Evolutionary conservation across 2,888 invertebrate species (phyloP), one percentile per base, ranked within the genome.

Genomic region (Pseudoips prasinana): DNA sequence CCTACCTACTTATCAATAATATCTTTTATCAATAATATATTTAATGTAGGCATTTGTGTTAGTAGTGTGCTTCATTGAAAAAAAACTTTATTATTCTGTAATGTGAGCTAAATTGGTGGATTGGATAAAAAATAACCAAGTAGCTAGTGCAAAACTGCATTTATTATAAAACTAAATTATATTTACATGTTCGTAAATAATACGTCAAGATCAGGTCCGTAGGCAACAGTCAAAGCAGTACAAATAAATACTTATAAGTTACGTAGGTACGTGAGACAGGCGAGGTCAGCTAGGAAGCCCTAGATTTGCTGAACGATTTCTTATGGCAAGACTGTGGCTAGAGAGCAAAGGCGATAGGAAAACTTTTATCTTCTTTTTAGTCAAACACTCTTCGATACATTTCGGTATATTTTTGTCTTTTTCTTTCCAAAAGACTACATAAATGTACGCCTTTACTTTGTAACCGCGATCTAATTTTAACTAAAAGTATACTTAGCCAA

Each of bases 201-300:
- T 80, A 80, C 78, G 80, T 82, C 77, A 84, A 83, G 78, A 84
- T 85, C 85, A 78, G 71, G 75, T 87, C 86, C 84, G 81, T 69
- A 73, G 75, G 84, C 86, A 87, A 87, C 86, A 84, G 83, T 87
- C 87, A 80, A 81, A 80, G 81, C 72, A 78, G 72, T 79, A 76
- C 72, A 75, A 20, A n/a, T 20, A 20, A 20, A 20, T 20, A 20
- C 20, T 74, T 75, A 67, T 68, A 55, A 56, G 52, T n/a, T 59
- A 63, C 48, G 59, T 60, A 42, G 60, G 57, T 57, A 60, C 58
- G 62, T 53, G 59, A 46, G 60, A 46, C 61, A 40, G 53, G 77
- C 70, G 64, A 73, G 67, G 76, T 74, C 71, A 28, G 47, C 41
- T 46, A 42, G 47, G 42, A 38, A 38, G 56, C 61, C 60, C 5